Conservation (phyloP, 2,888 invertebrate species). For the Polyploca ridens region DNA sequence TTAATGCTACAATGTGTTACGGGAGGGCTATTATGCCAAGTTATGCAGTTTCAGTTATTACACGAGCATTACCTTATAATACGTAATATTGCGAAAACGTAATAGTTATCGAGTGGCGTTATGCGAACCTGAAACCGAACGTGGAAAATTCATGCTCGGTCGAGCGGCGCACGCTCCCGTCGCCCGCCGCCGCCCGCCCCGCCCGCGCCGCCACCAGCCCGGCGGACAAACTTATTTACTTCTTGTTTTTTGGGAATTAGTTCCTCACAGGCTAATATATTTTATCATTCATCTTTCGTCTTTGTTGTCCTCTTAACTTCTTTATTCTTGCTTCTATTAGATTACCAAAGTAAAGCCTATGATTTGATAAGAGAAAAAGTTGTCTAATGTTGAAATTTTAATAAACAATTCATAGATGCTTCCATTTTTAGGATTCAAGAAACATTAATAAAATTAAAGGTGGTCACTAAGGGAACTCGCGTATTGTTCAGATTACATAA, state of each 20-base stretch:
- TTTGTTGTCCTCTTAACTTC: too few relatives aligned
- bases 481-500: constrained; percentile 33
- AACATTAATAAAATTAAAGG: constrained; percentile 18
- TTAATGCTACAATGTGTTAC: constrained; percentile 24
- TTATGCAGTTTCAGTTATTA: constrained; percentile 67
- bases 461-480: constrained; percentile 38
- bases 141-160: constrained; percentile 81
- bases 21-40: constrained; percentile 32
- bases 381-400: too few relatives aligned
- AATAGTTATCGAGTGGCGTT: constrained; percentile 76
- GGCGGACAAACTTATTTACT: not conserved
- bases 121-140: constrained; percentile 79
- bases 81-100: constrained; percentile 80
- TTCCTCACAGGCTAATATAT: not conserved
- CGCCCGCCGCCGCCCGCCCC: constrained; percentile 24
- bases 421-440: too few relatives aligned
- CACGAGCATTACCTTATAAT: constrained; percentile 73
- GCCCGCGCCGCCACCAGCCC: constrained; percentile 12
- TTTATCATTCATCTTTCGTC: too few relatives aligned
- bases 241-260: not conserved
- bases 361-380: too few relatives aligned
- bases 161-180: constrained; percentile 61
- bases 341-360: too few relatives aligned
- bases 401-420: too few relatives aligned
- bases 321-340: too few relatives aligned